These are phyloP conservation scores for Chaetodon auriga DNA, from an alignment of 2,113 vertebrate genomes.

Conservation along the genomic window DNA sequence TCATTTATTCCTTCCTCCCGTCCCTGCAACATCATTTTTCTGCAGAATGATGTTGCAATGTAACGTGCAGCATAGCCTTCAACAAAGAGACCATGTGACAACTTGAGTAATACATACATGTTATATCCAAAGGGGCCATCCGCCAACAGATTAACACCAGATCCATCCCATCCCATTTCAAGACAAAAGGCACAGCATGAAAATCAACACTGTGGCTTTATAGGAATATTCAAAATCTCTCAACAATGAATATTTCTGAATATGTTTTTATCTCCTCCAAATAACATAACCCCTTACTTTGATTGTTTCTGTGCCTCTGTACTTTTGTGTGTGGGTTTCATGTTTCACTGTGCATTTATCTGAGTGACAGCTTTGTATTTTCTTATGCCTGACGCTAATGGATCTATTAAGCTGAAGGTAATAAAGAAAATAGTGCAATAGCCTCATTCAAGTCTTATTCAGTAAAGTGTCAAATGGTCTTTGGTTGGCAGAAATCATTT, in stretches of 20 bases:
- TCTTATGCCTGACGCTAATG: neutral
- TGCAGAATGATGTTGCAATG: slow-evolving; percentile 43
- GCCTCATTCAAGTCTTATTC: neutral
- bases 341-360: neutral
- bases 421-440: slow-evolving; percentile 3
- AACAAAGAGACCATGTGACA: slow-evolving; percentile 43
- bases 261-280: neutral
- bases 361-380: slow-evolving; percentile 16
- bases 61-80: slow-evolving; percentile 19
- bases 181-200: neutral
- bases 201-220: neutral
- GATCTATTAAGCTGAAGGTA: slow-evolving; percentile 19
- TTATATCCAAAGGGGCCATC: slow-evolving; percentile 7
- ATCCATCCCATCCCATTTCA: neutral
- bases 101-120: slow-evolving; percentile 19
- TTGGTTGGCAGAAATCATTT: slow-evolving; percentile 3
- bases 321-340: neutral
- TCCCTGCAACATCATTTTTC: slow-evolving; percentile 44
- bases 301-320: neutral
- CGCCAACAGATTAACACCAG: neutral
- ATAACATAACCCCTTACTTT: neutral
- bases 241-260: neutral
- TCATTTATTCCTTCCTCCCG: neutral
- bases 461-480: slow-evolving; percentile 9
- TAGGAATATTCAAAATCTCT: neutral